A percentile compares a stretch with the other conserved stretches of the same genome.
Evolutionary conservation across 2,113 vertebrate species (phyloP).

Genomic region (Anoura caudifer): DNA sequence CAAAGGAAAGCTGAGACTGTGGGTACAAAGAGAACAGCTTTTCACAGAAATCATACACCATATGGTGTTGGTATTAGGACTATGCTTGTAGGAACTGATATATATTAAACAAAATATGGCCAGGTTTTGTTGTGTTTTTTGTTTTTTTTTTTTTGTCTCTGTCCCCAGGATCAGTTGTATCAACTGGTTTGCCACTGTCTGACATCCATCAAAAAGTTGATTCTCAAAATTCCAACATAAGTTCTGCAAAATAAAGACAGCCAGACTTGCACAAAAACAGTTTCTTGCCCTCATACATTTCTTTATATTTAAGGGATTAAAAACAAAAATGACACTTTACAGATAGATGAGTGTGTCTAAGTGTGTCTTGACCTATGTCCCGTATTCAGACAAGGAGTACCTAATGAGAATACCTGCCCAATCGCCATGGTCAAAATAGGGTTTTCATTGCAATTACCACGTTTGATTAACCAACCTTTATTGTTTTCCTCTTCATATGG

Average conservation of each 20-base stretch:
- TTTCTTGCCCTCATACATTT: background rate
- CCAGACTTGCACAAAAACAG: background rate
- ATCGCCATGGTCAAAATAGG: background rate
- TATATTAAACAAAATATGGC: background rate
- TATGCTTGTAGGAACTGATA: background rate
- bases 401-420: background rate
- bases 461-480: slow-evolving; percentile 78
- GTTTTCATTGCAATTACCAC: background rate
- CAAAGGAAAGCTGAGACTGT: background rate
- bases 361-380: background rate
- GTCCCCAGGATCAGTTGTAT: background rate
- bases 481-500: slow-evolving; percentile 83
- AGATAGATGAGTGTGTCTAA: background rate
- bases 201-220: background rate
- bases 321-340: background rate
- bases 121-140: background rate
- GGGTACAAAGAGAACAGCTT: background rate
- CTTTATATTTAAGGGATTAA: background rate
- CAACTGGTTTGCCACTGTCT: background rate
- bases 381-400: background rate
- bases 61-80: background rate
- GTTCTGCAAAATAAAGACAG: background rate
- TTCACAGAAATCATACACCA: background rate
- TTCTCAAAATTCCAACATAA: background rate
- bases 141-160: background rate